Percentiles rank a stretch among this genome's conserved stretches.
Conservation (phyloP, 2,113 vertebrate species). For the Piprites chloris region DNA sequence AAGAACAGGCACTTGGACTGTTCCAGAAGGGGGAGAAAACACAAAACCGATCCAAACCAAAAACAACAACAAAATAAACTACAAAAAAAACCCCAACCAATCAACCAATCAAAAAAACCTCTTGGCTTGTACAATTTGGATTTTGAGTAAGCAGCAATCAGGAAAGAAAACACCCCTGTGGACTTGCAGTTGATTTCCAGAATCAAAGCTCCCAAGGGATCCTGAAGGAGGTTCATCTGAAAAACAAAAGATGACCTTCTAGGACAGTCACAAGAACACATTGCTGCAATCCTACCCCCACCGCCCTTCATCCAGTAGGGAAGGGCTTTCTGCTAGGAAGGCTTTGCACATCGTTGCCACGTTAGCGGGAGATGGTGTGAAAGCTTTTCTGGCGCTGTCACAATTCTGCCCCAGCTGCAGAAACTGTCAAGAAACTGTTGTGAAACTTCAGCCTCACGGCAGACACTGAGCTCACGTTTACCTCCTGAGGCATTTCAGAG, state of each 20-base stretch:
- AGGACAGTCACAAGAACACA: not conserved
- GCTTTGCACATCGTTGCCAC: not conserved
- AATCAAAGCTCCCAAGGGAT: not conserved
- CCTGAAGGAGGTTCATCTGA: not conserved
- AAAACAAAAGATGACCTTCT: not conserved
- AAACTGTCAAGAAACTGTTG: not conserved
- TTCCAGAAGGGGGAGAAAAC: not conserved
- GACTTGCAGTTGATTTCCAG: not conserved
- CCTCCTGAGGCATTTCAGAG: not conserved
- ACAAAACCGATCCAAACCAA: not conserved
- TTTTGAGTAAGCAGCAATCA: not conserved
- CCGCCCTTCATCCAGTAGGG: rapidly evolving
- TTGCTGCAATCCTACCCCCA: not conserved
- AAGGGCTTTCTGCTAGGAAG: not conserved
- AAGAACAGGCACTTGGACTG: not conserved
- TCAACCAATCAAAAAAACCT: not conserved
- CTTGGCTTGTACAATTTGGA: not conserved
- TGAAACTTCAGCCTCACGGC: not conserved
- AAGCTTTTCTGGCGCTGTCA: rapidly evolving
- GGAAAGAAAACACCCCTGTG: not conserved
- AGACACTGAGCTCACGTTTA: not conserved
- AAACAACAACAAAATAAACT: not conserved
- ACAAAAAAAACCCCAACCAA: not conserved
- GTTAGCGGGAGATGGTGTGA: not conserved
- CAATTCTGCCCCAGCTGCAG: not conserved